phyloP scores from a whole-genome alignment of 2,113 vertebrate species.

The Numida meleagris region DNA sequence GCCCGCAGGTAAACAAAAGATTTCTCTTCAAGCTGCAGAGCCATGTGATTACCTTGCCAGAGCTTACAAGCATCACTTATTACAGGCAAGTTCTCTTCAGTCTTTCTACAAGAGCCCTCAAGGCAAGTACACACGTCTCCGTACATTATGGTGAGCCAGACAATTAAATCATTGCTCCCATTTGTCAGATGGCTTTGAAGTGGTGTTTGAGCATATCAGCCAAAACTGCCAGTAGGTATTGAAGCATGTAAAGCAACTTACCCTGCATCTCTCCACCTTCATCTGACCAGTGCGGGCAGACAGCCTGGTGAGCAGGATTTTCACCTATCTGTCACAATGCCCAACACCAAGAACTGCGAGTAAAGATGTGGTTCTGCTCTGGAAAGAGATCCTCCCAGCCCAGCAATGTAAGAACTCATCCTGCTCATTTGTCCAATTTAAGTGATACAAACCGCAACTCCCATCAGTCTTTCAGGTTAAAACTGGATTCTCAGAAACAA shows the following conservation, averaged over 20 bases:
- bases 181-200: not conserved
- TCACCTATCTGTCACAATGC: not conserved
- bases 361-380: not conserved
- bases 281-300: rapidly evolving
- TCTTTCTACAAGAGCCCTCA: not conserved
- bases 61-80: not conserved
- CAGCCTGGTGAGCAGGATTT: not conserved
- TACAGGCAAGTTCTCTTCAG: not conserved
- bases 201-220: not conserved
- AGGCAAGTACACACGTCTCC: not conserved
- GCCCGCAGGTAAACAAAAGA: not conserved
- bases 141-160: not conserved
- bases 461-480: not conserved
- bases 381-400: not conserved
- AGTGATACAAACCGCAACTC: not conserved
- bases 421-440: not conserved
- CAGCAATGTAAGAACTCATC: rapidly evolving
- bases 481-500: not conserved
- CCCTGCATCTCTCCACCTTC: not conserved
- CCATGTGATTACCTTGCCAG: not conserved
- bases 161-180: not conserved
- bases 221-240: not conserved
- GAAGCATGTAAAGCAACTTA: not conserved
- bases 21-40: not conserved
- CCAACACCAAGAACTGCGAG: not conserved